Conservation (phyloP, 2,888 invertebrate species). For the Congeria kusceri region DNA sequence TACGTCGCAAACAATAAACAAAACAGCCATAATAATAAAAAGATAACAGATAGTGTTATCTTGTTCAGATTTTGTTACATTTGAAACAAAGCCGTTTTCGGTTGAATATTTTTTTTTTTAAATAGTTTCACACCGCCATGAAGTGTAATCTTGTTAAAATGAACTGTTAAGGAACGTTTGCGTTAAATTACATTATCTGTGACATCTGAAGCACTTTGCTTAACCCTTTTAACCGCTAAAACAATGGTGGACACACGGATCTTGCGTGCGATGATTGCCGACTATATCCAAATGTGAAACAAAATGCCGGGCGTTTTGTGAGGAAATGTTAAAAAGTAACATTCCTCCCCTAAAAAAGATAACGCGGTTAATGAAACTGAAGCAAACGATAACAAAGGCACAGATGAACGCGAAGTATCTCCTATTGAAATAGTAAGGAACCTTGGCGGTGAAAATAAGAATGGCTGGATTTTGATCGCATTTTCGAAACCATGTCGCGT, state of each 20-base stretch:
- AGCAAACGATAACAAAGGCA: no score
- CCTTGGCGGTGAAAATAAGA: no score
- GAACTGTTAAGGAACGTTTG: conserved; percentile 20
- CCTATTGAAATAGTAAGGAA: no score
- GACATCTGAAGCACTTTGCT: conserved; percentile 42
- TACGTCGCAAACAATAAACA: conserved; percentile 30
- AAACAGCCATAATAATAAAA: conserved; percentile 2
- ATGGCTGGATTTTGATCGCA: no score
- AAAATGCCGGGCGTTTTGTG: no score
- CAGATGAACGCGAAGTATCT: no score
- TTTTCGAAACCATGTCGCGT: no score
- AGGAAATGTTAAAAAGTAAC: no score
- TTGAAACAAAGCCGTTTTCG: conserved; percentile 41
- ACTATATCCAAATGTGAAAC: no score
- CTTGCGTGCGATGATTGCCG: neutral
- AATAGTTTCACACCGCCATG: conserved; percentile 43
- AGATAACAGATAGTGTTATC: conserved; percentile 28
- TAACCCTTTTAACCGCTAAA: conserved; percentile 49
- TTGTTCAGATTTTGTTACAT: conserved; percentile 42
- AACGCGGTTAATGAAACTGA: no score
- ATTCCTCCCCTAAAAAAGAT: no score
- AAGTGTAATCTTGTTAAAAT: conserved; percentile 51
- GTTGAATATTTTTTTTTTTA: conserved; percentile 21
- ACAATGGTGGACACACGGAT: conserved; percentile 40
- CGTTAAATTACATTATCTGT: conserved; percentile 39